Evolutionary conservation across 2,113 vertebrate species (phyloP).

Genomic region (Acanthochromis polyacanthus): DNA sequence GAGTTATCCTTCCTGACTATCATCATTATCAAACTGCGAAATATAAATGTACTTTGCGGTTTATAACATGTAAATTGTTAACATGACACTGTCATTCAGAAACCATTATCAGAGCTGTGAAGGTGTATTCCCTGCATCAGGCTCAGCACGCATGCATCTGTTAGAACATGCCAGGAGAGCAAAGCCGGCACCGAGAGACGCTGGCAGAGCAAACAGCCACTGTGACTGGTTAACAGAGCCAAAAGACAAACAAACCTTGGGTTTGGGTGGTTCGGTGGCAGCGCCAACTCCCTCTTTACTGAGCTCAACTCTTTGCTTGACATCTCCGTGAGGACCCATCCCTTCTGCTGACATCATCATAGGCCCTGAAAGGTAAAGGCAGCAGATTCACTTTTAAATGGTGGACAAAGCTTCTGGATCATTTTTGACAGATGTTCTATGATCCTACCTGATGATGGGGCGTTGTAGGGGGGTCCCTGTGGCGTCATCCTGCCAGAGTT

Average conservation of each 20-base stretch:
- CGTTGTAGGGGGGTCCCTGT: constrained; percentile 88
- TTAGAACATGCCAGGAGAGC: constrained; percentile 3
- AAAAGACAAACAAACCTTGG: constrained; percentile 65
- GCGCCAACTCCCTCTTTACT: constrained; percentile 56
- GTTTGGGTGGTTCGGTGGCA: constrained; percentile 59
- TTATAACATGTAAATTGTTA: too few relatives aligned
- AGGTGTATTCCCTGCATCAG: too few relatives aligned
- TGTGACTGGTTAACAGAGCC: constrained; percentile 21
- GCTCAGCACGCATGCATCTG: constrained; percentile 18
- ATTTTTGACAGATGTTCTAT: too few relatives aligned
- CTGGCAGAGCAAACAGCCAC: constrained; percentile 7
- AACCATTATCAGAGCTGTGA: too few relatives aligned
- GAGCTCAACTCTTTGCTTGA: constrained; percentile 69
- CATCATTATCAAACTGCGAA: too few relatives aligned
- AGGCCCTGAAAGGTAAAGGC: constrained; percentile 47
- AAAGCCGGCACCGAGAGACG: too few relatives aligned
- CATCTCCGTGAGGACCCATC: constrained; percentile 52
- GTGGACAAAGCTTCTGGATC: too few relatives aligned
- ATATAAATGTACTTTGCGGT: too few relatives aligned
- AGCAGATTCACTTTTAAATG: neutral
- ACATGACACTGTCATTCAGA: too few relatives aligned
- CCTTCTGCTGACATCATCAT: constrained; percentile 66
- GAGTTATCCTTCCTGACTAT: too few relatives aligned
- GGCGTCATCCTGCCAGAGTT: constrained; percentile 89
- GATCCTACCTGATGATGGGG: constrained; percentile 88